Evolutionary conservation across 1,140 invertebrate species (phyloP).

Genomic region (Platyscapa corneri): DNA sequence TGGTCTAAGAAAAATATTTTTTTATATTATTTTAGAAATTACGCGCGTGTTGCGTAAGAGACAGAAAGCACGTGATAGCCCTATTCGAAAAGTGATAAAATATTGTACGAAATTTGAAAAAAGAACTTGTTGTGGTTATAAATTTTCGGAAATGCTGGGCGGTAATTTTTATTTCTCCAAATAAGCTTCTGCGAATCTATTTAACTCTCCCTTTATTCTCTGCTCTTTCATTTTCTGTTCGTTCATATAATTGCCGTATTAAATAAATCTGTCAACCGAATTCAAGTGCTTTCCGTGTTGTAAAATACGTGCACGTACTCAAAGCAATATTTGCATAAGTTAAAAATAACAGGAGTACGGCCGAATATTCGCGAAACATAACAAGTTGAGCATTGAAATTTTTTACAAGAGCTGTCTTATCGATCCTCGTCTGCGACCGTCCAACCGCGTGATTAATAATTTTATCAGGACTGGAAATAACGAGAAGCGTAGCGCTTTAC

Average conservation of each 20-base stretch:
- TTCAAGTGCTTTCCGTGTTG: neutral
- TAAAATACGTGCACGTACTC: neutral
- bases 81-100: no score
- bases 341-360: constrained; percentile 4
- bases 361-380: neutral
- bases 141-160: no score
- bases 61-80: no score
- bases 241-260: neutral
- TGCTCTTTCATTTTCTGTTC: neutral
- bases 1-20: no score
- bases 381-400: neutral
- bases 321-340: neutral
- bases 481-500: no score
- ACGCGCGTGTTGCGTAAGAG: no score
- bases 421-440: neutral
- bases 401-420: no score
- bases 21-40: no score
- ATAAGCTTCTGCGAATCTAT: neutral
- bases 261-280: constrained; percentile 28
- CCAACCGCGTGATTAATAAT: neutral
- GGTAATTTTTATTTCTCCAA: neutral
- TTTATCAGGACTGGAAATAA: no score
- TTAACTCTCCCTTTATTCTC: neutral
- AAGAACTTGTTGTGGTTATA: no score
- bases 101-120: no score